Percentiles rank a stretch among this genome's conserved stretches.
phyloP scores from a whole-genome alignment of 1,140 invertebrate genomes.

The Zaprionus nigranus region DNA sequence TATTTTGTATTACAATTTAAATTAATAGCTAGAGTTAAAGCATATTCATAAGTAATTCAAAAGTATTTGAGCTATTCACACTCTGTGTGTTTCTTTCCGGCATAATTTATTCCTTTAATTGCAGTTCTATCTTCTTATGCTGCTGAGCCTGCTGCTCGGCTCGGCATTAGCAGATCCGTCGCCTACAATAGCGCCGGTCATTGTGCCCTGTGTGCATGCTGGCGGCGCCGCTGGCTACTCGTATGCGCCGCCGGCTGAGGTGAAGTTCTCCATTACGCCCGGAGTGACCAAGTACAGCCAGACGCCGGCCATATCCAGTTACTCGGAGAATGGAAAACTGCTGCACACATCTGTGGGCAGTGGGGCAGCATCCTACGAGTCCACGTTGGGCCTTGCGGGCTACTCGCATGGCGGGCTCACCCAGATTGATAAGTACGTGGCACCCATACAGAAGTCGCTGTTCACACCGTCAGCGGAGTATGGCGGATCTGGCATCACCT shows the following conservation, averaged over 20 bases:
- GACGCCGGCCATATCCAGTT: slow-evolving; percentile 65
- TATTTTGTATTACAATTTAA: not conserved
- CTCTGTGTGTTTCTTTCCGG: not conserved
- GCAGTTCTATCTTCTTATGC: slow-evolving; percentile 48
- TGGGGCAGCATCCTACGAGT: slow-evolving; percentile 59
- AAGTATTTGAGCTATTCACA: too few species aligned
- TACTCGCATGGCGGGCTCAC: slow-evolving; percentile 59
- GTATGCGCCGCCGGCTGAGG: slow-evolving; percentile 64
- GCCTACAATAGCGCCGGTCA: slow-evolving; percentile 54
- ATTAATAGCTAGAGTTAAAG: not conserved
- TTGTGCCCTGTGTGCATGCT: slow-evolving; percentile 71
- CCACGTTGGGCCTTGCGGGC: slow-evolving; percentile 55
- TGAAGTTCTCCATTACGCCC: slow-evolving; percentile 77
- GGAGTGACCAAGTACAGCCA: slow-evolving; percentile 68
- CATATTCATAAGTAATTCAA: too few species aligned
- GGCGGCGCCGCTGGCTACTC: slow-evolving; percentile 57
- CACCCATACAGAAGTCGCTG: slow-evolving; percentile 61
- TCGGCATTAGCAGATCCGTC: slow-evolving; percentile 59
- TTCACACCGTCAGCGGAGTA: slow-evolving; percentile 67
- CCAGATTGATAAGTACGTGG: slow-evolving; percentile 67
- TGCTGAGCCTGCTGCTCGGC: slow-evolving; percentile 63
- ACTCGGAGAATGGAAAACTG: slow-evolving; percentile 69
- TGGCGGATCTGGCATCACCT: slow-evolving; percentile 64
- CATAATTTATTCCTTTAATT: not conserved
- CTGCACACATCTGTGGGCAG: slow-evolving; percentile 68